phyloP scores from a whole-genome alignment of 2,797 vertebrate species.

The Lutjanus campechanus region DNA sequence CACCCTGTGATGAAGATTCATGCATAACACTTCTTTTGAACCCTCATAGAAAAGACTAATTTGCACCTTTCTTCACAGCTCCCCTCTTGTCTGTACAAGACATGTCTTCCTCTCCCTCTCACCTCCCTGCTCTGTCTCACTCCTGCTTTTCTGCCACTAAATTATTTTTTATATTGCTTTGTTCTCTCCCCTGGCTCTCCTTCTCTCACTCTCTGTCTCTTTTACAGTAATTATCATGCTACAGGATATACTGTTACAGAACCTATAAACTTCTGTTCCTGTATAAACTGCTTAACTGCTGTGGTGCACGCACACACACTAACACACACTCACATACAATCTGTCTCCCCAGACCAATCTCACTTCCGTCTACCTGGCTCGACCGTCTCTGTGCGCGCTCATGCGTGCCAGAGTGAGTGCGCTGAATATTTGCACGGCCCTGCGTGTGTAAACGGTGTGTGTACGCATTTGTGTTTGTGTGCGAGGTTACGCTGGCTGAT shows the following conservation, averaged over 20 bases:
- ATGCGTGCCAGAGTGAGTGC: conserved; percentile 54
- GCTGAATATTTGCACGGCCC: conserved; percentile 60
- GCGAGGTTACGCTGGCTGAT: conserved; percentile 74
- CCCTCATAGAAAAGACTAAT: conserved; percentile 75
- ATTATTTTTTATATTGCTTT: conserved; percentile 59
- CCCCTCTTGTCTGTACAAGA: conserved; percentile 65
- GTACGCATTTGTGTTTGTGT: conserved; percentile 52
- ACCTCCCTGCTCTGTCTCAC: conserved; percentile 41
- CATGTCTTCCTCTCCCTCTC: conserved; percentile 49
- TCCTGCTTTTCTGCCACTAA: conserved; percentile 47
- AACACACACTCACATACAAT: conserved; percentile 21
- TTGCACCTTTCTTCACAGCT: conserved; percentile 76
- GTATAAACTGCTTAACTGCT: conserved; percentile 69
- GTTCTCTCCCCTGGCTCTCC: conserved; percentile 39
- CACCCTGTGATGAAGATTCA: conserved; percentile 57
- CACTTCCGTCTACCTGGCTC: conserved; percentile 66
- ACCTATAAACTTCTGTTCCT: conserved; percentile 68
- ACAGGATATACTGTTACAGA: conserved; percentile 63
- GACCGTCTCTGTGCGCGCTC: conserved; percentile 49
- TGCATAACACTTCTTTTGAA: conserved; percentile 71
- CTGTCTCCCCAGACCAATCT: conserved; percentile 66
- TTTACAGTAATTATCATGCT: conserved; percentile 68
- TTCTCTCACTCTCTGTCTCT: conserved; percentile 38
- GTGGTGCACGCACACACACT: conserved; percentile 13
- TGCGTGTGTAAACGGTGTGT: conserved; percentile 49